Conservation (phyloP, 2,888 invertebrate genomes). For the Drosophila infuscata region DNA sequence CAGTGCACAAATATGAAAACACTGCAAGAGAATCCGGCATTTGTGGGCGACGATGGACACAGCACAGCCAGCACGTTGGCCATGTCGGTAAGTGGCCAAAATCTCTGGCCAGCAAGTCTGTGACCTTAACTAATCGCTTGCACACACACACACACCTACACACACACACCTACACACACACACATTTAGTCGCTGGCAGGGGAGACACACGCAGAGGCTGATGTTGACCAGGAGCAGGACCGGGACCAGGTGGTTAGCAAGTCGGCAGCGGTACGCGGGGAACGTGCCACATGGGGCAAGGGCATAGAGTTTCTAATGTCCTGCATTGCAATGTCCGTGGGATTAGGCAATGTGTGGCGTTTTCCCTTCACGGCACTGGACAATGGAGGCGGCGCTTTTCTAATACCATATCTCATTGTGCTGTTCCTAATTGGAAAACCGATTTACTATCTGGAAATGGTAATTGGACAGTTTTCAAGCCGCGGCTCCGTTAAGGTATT, state of each 20-base stretch:
- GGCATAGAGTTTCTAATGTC: conserved; percentile 85
- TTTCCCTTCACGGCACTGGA: conserved; percentile 89
- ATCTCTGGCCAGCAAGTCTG: conserved; percentile 32
- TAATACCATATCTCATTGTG: conserved; percentile 88
- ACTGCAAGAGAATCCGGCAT: conserved; percentile 81
- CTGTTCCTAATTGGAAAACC: conserved; percentile 89
- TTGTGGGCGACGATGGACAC: conserved; percentile 82
- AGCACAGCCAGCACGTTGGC: conserved; percentile 66
- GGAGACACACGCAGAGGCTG: conserved; percentile 30
- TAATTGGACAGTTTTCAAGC: conserved; percentile 90
- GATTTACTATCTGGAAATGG: conserved; percentile 90
- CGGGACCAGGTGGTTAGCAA: conserved; percentile 25
- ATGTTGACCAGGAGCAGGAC: conserved; percentile 36
- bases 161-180: conserved; percentile 26
- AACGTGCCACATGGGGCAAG: conserved; percentile 84
- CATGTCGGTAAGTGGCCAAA: conserved; percentile 60
- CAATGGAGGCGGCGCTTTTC: conserved; percentile 89
- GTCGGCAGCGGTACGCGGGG: conserved; percentile 34
- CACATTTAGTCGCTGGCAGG: conserved; percentile 42
- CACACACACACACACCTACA: conserved; percentile 10
- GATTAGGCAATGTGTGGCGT: conserved; percentile 89
- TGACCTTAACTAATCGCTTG: conserved; percentile 56
- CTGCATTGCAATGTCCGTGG: conserved; percentile 87
- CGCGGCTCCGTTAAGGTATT: conserved; percentile 89
- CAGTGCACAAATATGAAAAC: conserved; percentile 45